Conservation (phyloP, 1,140 invertebrate species). For the Carposina sasakii region DNA sequence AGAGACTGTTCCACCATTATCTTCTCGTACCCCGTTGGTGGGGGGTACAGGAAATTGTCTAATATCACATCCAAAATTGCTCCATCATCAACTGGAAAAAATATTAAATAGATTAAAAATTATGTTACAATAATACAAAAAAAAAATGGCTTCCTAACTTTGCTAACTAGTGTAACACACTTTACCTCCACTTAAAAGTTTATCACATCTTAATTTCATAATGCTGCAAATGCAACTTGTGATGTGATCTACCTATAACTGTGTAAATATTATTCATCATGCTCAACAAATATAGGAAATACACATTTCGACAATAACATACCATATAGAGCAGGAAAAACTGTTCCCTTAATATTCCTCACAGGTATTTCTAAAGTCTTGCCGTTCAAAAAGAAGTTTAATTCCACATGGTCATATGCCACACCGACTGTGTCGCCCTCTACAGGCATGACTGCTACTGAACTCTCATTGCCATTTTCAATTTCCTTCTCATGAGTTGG, state of each 20-base stretch:
- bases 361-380: conserved; percentile 89
- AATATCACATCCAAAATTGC: conserved; percentile 96
- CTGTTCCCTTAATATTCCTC: conserved; percentile 89
- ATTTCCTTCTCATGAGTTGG: conserved; percentile 43
- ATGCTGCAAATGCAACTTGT: too few species aligned
- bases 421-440: conserved; percentile 97
- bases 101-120: too few species aligned
- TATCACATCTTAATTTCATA: too few species aligned
- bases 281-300: too few species aligned
- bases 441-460: conserved; percentile 72
- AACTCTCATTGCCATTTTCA: conserved; percentile 29
- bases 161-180: too few species aligned
- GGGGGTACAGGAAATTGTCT: conserved; percentile 88
- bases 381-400: conserved; percentile 97
- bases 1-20: conserved; percentile 98
- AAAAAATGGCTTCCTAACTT: too few species aligned
- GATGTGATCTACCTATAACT: too few species aligned
- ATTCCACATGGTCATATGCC: conserved; percentile 96
- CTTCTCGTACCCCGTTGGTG: conserved; percentile 93
- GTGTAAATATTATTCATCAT: too few species aligned
- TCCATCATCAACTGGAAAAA: conserved; percentile 93
- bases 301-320: conserved; percentile 46
- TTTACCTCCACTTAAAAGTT: too few species aligned
- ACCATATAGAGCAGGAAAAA: conserved; percentile 97
- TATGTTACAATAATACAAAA: conserved; percentile 6